phyloP scores from a whole-genome alignment of 1,140 invertebrate species.

The Drosophila murphyi region DNA sequence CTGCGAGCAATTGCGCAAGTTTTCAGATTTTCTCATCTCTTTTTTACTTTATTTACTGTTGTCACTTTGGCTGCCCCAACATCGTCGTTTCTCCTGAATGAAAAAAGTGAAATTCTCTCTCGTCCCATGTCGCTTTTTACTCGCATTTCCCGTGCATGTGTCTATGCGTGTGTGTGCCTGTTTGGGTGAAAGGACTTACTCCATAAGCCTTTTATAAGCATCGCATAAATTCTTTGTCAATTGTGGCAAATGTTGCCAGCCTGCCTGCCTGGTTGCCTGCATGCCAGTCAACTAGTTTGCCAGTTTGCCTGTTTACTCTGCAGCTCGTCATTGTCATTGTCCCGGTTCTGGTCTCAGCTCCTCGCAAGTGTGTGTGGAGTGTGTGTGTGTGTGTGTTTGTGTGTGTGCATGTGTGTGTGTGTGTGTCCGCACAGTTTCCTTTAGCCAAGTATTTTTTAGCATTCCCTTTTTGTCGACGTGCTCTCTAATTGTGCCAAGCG shows the following conservation, averaged over 20 bases:
- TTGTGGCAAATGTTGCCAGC: constrained; percentile 65
- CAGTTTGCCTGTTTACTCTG: constrained; percentile 9
- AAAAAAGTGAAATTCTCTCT: constrained; percentile 64
- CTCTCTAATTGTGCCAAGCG: constrained; percentile 61
- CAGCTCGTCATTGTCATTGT: constrained; percentile 52
- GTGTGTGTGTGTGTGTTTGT: constrained; percentile 9
- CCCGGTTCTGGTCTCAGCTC: constrained; percentile 9
- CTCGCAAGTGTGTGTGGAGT: background rate
- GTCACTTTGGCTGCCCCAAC: constrained; percentile 37
- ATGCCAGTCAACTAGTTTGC: background rate
- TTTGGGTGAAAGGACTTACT: constrained; percentile 64
- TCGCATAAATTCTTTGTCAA: constrained; percentile 80
- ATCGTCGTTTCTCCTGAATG: constrained; percentile 28
- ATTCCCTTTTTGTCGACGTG: constrained; percentile 32
- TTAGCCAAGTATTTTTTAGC: constrained; percentile 34
- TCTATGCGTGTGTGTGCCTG: constrained; percentile 24
- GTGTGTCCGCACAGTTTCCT: constrained; percentile 23
- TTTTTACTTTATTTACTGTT: constrained; percentile 64
- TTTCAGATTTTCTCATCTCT: constrained; percentile 11
- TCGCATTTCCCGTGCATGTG: constrained; percentile 24
- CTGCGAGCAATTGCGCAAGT: constrained; percentile 28
- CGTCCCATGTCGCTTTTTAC: background rate
- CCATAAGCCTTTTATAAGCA: constrained; percentile 75
- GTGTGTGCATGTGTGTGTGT: background rate
- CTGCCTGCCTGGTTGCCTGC: no score